Conservation (phyloP, 2,797 vertebrate genomes). For the Lacerta agilis region DNA sequence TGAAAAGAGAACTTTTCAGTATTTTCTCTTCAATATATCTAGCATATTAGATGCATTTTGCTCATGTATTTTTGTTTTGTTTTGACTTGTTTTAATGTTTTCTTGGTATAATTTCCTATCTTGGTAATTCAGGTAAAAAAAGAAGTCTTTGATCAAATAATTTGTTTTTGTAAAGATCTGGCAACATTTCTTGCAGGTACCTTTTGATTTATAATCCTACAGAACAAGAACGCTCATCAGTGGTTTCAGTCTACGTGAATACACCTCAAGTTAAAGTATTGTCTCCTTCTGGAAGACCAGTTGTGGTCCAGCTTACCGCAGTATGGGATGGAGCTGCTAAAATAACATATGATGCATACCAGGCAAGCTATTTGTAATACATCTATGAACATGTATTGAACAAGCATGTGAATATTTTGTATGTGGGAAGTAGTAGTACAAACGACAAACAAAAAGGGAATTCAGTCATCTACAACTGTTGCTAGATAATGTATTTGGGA, state of each 20-base stretch:
- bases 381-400: not conserved
- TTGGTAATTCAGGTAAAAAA: conserved; percentile 22
- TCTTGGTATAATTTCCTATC: conserved; percentile 51
- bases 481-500: not conserved
- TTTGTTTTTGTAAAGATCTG: conserved; percentile 38
- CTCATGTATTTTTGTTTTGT: not conserved
- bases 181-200: conserved; percentile 77
- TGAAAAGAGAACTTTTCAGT: not conserved
- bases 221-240: conserved; percentile 82
- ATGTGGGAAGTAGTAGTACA: not conserved
- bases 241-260: conserved; percentile 82
- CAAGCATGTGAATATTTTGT: not conserved
- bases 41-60: conserved; percentile 37
- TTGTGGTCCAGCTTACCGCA: conserved; percentile 84
- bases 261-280: conserved; percentile 77
- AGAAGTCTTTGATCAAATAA: not conserved
- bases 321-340: conserved; percentile 83
- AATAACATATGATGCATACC: conserved; percentile 80
- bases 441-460: not conserved
- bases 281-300: conserved; percentile 76
- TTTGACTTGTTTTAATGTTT: conserved; percentile 49
- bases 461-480: not conserved
- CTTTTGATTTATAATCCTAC: conserved; percentile 86
- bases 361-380: conserved; percentile 77
- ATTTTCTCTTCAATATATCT: not conserved